Evolutionary conservation across 2,113 vertebrate species (phyloP).

Genomic region (Verasper variegatus): DNA sequence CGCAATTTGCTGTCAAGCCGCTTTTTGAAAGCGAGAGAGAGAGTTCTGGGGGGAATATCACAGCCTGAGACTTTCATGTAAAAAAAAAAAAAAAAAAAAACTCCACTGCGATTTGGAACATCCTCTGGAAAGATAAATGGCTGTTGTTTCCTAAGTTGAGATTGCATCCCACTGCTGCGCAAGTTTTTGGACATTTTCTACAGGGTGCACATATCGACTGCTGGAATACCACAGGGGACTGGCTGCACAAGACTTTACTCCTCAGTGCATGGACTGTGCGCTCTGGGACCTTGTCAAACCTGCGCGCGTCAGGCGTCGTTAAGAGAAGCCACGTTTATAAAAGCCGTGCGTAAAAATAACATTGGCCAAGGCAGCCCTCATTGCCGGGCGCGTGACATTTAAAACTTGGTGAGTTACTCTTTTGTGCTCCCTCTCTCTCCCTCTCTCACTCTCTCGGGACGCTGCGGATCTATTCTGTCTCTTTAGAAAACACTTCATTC

Average conservation of each 20-base stretch:
- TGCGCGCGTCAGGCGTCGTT: constrained; percentile 69
- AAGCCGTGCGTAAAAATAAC: constrained; percentile 80
- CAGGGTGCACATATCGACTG: constrained; percentile 43
- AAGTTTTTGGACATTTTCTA: constrained; percentile 54
- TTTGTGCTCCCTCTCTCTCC: constrained; percentile 64
- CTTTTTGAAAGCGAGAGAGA: not conserved
- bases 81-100: not conserved
- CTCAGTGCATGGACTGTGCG: constrained; percentile 70
- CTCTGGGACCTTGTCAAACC: constrained; percentile 75
- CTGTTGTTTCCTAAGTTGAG: constrained; percentile 46
- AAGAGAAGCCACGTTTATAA: constrained; percentile 73
- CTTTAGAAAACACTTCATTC: constrained; percentile 83
- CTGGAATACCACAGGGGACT: constrained; percentile 63
- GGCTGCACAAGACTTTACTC: constrained; percentile 23
- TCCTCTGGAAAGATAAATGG: constrained; percentile 60
- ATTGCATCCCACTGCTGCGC: constrained; percentile 22
- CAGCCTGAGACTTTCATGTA: constrained; percentile 39
- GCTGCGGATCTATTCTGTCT: constrained; percentile 75
- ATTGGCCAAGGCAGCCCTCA: constrained; percentile 68
- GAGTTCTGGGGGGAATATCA: constrained; percentile 53
- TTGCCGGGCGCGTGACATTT: constrained; percentile 77
- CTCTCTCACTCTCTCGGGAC: constrained; percentile 60
- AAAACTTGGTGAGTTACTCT: constrained; percentile 72
- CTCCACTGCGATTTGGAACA: constrained; percentile 48
- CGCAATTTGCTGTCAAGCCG: not conserved